Evolutionary conservation across 2,797 vertebrate species (phyloP).

Genomic region (Phyllotis vaccarum): DNA sequence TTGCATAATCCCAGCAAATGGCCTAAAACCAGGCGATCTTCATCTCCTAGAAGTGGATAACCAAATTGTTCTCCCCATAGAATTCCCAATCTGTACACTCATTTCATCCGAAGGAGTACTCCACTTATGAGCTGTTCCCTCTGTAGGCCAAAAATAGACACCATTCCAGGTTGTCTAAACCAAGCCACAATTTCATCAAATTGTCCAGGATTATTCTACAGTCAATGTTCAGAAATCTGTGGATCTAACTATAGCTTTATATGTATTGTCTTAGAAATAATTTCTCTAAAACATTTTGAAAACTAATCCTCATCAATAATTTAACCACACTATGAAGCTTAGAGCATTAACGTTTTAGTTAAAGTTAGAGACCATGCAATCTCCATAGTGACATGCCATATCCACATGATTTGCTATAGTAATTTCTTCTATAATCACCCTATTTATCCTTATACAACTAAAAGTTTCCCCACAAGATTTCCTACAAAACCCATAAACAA

Average conservation of each 20-base stretch:
- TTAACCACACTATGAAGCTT: not conserved
- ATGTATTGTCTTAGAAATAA: too few species aligned
- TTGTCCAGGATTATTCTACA: not conserved
- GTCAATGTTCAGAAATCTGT: not conserved
- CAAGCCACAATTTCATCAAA: not conserved
- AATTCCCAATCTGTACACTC: not conserved
- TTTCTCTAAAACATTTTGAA: not conserved
- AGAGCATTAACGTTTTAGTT: not conserved
- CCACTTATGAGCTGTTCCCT: not conserved
- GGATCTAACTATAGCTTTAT: not conserved
- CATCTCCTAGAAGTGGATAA: too few species aligned
- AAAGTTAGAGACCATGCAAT: too few species aligned
- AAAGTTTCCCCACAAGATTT: not conserved
- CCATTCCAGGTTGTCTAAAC: not conserved
- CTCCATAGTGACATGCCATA: not conserved
- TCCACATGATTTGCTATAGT: not conserved
- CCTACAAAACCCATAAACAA: accelerated
- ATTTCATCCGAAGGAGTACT: not conserved
- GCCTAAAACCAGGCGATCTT: too few species aligned
- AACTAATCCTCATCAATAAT: not conserved
- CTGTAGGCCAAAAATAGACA: not conserved
- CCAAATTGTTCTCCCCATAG: not conserved
- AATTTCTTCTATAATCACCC: accelerated
- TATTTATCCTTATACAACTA: not conserved
- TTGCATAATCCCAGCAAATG: too few species aligned